Evolutionary conservation across 1,140 invertebrate species (phyloP), one percentile per base, ranked within the genome.

Genomic region (Delia radicum): DNA sequence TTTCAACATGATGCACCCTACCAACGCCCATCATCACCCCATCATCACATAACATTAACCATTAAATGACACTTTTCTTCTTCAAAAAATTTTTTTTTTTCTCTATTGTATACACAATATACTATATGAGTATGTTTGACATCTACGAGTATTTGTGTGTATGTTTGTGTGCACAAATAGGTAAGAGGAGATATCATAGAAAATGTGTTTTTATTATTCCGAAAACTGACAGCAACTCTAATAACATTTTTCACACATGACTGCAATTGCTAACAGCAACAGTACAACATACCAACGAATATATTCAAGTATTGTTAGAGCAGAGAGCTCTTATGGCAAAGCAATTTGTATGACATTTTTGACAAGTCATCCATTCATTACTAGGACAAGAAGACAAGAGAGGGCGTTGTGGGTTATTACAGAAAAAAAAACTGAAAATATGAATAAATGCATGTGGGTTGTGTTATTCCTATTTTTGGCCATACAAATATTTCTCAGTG

Each of bases 181-280:
- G 42, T 28, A 26, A 27, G 42, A 69, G 26, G 24, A 18, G 24
- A 21, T 48, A 61, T 31, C 31, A 65, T 65, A 67, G n/a, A 31
- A 55, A 42, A 67, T 67, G 65, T 73, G 29, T 72, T 71, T 46
- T 75, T 71, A n/a, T 72, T 73, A 55, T 62, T 46, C 21, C 46
- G 10, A 65, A 31, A 69, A 67, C 48, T 73, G 75, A 37, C 71
- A 73, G 62, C 24, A 74, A 48, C 61, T 74, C 72, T 61, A 76
- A 76, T 76, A 76, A 76, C 75, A 76, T 76, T 76, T 76, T 76
- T 76, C 75, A 76, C 75, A 74, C 75, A 76, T 74, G 75, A 76
- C 71, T 74, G 75, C 75, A 76, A 76, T 67, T 73, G 72, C 61
- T 62, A 74, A 65, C 33, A 74, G 33, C 31, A 46, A 73, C n/a